phyloP scores from a whole-genome alignment of 2,113 vertebrate species.

The Tamias sibiricus region DNA sequence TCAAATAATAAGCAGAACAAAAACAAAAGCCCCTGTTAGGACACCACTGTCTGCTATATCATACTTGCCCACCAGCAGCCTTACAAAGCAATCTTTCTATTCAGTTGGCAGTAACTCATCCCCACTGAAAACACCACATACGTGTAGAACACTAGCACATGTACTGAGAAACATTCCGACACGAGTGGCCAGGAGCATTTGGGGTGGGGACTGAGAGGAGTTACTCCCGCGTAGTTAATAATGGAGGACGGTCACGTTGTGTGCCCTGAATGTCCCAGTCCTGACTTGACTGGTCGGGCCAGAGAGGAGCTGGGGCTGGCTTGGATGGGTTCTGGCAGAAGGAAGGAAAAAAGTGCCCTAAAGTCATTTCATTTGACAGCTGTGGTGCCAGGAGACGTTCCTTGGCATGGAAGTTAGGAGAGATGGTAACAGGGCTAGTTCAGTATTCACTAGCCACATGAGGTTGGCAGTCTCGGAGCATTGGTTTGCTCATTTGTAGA shows the following conservation, averaged over 20 bases:
- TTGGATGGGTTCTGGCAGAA: neutral
- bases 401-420: no score
- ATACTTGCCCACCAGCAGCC: fast-evolving
- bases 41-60: neutral
- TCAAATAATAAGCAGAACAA: neutral
- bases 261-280: neutral
- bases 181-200: neutral
- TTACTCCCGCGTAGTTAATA: neutral
- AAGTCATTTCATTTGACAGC: fast-evolving
- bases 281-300: neutral
- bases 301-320: neutral
- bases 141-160: neutral
- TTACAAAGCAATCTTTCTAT: neutral
- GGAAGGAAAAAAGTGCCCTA: neutral
- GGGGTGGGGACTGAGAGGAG: neutral
- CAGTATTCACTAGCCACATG: neutral
- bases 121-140: neutral
- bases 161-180: neutral
- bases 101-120: neutral
- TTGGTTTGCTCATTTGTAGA: neutral
- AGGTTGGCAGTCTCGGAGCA: fast-evolving
- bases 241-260: neutral
- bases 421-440: no score
- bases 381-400: neutral
- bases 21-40: neutral